Base-by-base conservation (phyloP, 1,140 invertebrate species). In the Drosophila hydei region DNA sequence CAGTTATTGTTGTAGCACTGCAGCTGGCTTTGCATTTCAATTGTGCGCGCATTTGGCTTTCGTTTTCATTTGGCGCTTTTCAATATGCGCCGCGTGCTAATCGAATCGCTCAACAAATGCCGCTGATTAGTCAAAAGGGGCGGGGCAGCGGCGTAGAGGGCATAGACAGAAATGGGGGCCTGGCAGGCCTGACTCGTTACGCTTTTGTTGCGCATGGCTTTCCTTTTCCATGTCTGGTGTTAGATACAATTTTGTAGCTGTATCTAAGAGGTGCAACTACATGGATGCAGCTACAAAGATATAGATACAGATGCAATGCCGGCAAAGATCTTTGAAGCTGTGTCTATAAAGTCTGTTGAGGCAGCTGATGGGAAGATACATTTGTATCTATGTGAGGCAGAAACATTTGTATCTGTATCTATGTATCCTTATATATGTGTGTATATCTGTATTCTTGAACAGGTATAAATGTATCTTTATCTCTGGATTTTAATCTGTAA, bases 11-110 rank as follows among this genome's bases (percentile, higher is more conserved):
- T 38, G 30, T 30, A 7, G 0, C 38, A 33, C 12, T 27, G 61
- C 50, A 52, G 52, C 54, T 70, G 77, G 73, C 65, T 83, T 79
- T 84, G 80, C 79, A 84, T 83, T 85, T 76, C 76, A 84, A 79
- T 84, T 79, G 77, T 69, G 68, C 56, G 55, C 72, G 55, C 72
- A 18, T 85, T 45, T 12, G 43, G 64, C 69, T 72, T 72, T 67
- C 69, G 54, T 67, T 72, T 72, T 72, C 69, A 67, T 72, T 71
- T 36, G 25, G 40, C 51, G 48, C 73, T 72, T 77, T 77, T 18
- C 60, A 54, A 8, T 33, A 33, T 52, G 68, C 43, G 55, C 74
- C 42, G 68, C 54, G 43, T 72, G 58, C 77, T 60, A 70, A 55
- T 71, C 77, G 68, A 76, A 63, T 58, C 40, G 59, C 36, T 54